phyloP scores from a whole-genome alignment of 2,113 vertebrate genomes.

The Perognathus longimembris region DNA sequence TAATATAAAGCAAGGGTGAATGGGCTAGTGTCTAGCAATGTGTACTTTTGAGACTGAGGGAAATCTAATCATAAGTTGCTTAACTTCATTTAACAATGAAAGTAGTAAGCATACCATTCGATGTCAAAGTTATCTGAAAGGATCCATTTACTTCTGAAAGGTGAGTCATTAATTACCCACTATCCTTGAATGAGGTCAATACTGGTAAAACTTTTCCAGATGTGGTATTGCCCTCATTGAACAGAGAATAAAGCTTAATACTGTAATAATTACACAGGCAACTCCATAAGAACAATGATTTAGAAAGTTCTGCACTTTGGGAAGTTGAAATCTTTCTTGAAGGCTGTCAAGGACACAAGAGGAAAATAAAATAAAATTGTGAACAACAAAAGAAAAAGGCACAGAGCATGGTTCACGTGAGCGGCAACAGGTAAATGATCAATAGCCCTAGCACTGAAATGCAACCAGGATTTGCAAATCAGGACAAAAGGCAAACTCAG shows the following conservation, averaged over 20 bases:
- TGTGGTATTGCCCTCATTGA: neutral
- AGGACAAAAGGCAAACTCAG: conserved; percentile 39
- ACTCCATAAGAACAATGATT: neutral
- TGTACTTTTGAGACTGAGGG: neutral
- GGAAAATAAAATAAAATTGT: neutral
- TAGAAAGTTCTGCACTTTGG: conserved; percentile 15
- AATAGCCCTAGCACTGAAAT: neutral
- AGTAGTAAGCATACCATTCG: neutral
- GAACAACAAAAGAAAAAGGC: conserved; percentile 9
- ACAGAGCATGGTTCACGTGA: neutral
- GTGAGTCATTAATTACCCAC: neutral
- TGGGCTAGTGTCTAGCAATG: neutral
- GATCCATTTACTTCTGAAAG: conserved; percentile 37
- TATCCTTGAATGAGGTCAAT: neutral
- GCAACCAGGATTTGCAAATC: neutral
- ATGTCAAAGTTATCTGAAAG: neutral
- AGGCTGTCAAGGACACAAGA: neutral
- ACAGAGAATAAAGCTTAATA: neutral
- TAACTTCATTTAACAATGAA: neutral
- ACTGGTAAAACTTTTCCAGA: conserved; percentile 28
- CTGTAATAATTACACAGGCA: neutral
- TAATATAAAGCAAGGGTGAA: neutral
- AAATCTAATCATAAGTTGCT: conserved; percentile 6
- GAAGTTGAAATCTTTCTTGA: neutral
- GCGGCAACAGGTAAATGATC: neutral